Percentiles rank a stretch among this genome's conserved stretches.
phyloP scores from a whole-genome alignment of 2,113 vertebrate genomes.

The Agelaius phoeniceus region DNA sequence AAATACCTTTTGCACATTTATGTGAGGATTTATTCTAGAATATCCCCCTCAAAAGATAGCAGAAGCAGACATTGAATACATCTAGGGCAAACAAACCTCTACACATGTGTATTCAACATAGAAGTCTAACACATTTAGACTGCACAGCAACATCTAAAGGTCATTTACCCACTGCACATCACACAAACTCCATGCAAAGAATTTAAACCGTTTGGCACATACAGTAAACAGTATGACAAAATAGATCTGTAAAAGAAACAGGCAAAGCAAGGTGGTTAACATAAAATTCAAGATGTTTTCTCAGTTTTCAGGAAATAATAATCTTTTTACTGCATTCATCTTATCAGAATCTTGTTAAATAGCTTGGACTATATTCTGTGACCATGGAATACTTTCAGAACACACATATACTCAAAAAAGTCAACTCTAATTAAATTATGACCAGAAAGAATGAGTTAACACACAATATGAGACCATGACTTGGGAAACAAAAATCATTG shows the following conservation, averaged over 20 bases:
- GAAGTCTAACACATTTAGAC: not conserved
- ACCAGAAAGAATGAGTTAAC: not conserved
- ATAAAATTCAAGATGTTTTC: not conserved
- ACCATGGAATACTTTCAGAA: not conserved
- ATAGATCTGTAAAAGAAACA: slow-evolving; percentile 73
- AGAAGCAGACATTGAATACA: not conserved
- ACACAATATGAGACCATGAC: not conserved
- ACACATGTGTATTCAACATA: accelerated
- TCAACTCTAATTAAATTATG: not conserved
- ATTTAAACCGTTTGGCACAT: slow-evolving; percentile 63
- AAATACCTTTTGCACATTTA: not conserved
- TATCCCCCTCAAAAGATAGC: not conserved
- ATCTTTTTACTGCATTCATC: not conserved
- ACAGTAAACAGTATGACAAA: slow-evolving; percentile 87
- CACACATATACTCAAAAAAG: accelerated
- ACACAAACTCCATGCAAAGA: slow-evolving; percentile 47
- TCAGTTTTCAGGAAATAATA: not conserved
- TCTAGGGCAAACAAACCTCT: not conserved
- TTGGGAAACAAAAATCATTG: not conserved
- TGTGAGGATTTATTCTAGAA: not conserved
- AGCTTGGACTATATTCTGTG: not conserved
- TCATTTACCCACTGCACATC: slow-evolving; percentile 1
- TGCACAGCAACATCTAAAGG: not conserved
- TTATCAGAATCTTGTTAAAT: not conserved
- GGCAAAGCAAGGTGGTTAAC: slow-evolving; percentile 9